Evolutionary conservation across 2,888 invertebrate genomes (phyloP).

Genomic region (Limnephilus marmoratus): DNA sequence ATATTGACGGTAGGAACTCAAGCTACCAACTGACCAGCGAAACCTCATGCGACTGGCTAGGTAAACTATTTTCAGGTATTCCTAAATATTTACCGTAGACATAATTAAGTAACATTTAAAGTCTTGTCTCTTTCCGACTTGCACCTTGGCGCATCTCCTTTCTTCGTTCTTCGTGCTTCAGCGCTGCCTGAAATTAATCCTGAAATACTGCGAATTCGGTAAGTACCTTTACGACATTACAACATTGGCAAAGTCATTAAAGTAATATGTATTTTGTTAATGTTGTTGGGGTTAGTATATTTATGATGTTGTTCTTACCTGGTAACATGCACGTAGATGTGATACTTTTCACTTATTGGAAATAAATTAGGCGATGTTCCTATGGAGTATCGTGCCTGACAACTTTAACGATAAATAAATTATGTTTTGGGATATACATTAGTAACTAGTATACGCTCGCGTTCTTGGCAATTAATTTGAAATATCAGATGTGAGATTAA

Average conservation of each 20-base stretch:
- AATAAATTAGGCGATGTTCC: neutral
- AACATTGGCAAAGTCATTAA: neutral
- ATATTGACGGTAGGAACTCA: neutral
- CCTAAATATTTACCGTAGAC: conserved; percentile 37
- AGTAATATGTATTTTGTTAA: neutral
- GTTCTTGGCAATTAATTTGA: neutral
- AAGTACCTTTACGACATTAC: conserved; percentile 1
- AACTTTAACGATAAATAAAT: neutral
- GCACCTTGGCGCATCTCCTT: neutral
- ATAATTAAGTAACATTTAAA: conserved; percentile 19
- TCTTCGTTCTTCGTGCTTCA: neutral
- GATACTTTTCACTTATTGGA: neutral
- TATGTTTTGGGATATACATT: neutral
- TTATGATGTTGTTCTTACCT: neutral
- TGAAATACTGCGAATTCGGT: neutral
- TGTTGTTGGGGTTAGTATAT: too few relatives aligned
- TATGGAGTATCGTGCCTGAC: neutral
- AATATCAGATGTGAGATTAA: neutral
- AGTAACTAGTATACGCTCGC: neutral
- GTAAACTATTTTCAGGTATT: neutral
- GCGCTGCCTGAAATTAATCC: conserved; percentile 13
- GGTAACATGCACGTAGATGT: neutral
- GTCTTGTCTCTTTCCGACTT: conserved; percentile 4
- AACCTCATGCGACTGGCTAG: neutral
- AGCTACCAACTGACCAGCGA: neutral